Base-by-base conservation (phyloP, 1,140 invertebrate genomes). In the Penaeus indicus region DNA sequence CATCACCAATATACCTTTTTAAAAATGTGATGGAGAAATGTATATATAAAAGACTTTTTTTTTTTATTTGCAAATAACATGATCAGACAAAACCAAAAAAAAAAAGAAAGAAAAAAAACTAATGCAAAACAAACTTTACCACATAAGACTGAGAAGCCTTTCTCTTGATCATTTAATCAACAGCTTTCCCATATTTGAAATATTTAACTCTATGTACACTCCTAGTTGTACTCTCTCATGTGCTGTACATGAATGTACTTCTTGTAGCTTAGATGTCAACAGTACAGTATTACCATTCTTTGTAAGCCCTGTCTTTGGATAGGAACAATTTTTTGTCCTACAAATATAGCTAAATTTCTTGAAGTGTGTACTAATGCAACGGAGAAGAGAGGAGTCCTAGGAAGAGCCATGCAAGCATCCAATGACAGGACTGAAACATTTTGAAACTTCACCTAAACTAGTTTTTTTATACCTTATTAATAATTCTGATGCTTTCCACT, bases 191-290 rank as follows among this genome's bases (percentile, higher is more conserved):
- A 81, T 62, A 80, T 86, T 86, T 86, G 85, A 69, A 86, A 86
- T 86, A 86, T 80, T 80, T 80, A 61, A 61, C 75, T 81, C 81
- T 88, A 80, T 88, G 86, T 88, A 88, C 86, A 88, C 86, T 88
- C 86, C 86, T 88, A 88, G 86, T 88, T 88, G 86, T 88, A 88
- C 86, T 88, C 83, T 88, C 77, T 88, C 86, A 88, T 88, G 85
- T 86, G 38, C 85, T 81, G 77, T 81, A 81, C 78, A 86, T 86
- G 85, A 86, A 86, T 86, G 86, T 87, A 87, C 63, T 87, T 87
- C 78, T 87, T 54, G 85, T 88, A 88, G 81, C 86, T 83, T 88
- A 84, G 86, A 88, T 88, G 86, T 88, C 72, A 84, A 88, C 81
- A 88, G 69, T 88, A 63, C 86, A 88, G 86, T 88, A 88, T 88